Conservation (phyloP, 2,888 invertebrate genomes). For the Acronicta alni region DNA sequence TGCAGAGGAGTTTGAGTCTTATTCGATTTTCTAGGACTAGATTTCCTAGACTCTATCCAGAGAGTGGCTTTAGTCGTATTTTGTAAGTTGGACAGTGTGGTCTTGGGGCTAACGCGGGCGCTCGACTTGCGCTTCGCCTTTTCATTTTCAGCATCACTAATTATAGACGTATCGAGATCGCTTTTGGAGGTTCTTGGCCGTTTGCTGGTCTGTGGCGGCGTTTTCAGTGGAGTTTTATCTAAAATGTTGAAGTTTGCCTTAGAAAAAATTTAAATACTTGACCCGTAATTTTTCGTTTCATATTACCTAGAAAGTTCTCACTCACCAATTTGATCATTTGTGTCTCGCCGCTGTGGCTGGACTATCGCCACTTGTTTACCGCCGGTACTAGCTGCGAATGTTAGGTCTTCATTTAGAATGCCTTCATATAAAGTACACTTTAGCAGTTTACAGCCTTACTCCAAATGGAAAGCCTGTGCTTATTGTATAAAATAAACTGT, state of each 20-base stretch:
- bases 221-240: slow-evolving; percentile 29
- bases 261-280: no score
- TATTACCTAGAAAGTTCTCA: slow-evolving; percentile 45
- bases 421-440: no score
- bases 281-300: no score
- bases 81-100: slow-evolving; percentile 21
- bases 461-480: no score
- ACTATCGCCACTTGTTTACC: slow-evolving; percentile 85
- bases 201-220: slow-evolving; percentile 30
- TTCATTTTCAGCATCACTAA: slow-evolving; percentile 34
- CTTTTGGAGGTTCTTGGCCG: slow-evolving; percentile 38
- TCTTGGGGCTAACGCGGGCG: slow-evolving; percentile 27
- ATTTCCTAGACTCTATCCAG: slow-evolving; percentile 80
- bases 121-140: slow-evolving; percentile 37
- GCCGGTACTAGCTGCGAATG: slow-evolving; percentile 60
- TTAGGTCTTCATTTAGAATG: slow-evolving; percentile 7
- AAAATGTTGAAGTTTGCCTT: background rate
- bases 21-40: slow-evolving; percentile 52
- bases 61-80: slow-evolving; percentile 73
- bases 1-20: slow-evolving; percentile 14
- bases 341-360: slow-evolving; percentile 80
- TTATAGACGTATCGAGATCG: slow-evolving; percentile 39
- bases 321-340: slow-evolving; percentile 69
- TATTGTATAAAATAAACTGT: no score
- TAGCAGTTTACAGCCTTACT: no score